A percentile compares a stretch with the other conserved stretches of the same genome.
Evolutionary conservation across 2,113 vertebrate genomes (phyloP).

Genomic region (Corythoichthys intestinalis): DNA sequence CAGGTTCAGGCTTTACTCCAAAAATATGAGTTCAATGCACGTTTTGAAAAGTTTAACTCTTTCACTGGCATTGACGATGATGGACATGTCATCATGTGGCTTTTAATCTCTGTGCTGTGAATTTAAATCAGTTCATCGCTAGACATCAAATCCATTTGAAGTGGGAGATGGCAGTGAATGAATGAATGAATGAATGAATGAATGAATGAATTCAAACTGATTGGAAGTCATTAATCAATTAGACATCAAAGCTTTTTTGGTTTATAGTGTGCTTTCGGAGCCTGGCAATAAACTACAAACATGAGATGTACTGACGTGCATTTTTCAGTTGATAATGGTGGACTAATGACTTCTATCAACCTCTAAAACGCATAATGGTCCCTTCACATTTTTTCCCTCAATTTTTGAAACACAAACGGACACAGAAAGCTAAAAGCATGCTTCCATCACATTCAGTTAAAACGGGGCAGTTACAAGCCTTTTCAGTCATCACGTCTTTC

Average conservation of each 20-base stretch:
- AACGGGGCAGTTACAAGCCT: slow-evolving; percentile 28
- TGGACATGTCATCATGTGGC: too few species aligned
- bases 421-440: slow-evolving; percentile 17
- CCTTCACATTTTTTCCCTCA: slow-evolving; percentile 50
- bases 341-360: slow-evolving; percentile 21
- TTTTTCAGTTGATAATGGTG: not conserved
- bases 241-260: not conserved
- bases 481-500: slow-evolving; percentile 27
- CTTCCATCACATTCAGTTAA: slow-evolving; percentile 39
- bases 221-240: too few species aligned
- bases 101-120: too few species aligned
- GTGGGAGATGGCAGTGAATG: too few species aligned
- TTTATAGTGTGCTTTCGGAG: not conserved
- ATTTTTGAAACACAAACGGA: slow-evolving; percentile 58
- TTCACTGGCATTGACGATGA: too few species aligned
- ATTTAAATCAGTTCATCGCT: not conserved
- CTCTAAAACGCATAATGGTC: slow-evolving; percentile 58
- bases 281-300: not conserved
- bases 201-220: too few species aligned
- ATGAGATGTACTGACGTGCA: not conserved
- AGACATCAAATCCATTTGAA: not conserved
- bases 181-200: too few species aligned
- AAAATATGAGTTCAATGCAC: too few species aligned
- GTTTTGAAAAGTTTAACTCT: too few species aligned
- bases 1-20: too few species aligned